Conservation (phyloP, 2,113 vertebrate genomes). For the Stegostoma tigrinum region DNA sequence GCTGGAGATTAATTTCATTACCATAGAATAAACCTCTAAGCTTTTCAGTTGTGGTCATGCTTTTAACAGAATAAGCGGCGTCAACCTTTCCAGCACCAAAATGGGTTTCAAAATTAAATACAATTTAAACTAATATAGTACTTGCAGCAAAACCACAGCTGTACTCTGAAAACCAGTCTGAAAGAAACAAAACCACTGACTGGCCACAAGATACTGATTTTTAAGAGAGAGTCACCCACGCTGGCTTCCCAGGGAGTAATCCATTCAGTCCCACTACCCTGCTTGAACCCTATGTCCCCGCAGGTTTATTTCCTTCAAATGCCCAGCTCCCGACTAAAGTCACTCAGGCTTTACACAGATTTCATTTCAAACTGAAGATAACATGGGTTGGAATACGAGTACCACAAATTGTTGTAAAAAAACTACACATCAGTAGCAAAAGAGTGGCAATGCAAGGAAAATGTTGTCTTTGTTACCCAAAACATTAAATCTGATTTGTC, state of each 20-base stretch:
- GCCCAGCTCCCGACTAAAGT: too few relatives aligned
- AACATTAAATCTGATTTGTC: too few relatives aligned
- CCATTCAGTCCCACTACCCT: too few relatives aligned
- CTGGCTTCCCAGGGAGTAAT: too few relatives aligned
- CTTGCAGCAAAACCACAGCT: not conserved
- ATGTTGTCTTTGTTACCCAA: not conserved
- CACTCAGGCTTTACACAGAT: not conserved
- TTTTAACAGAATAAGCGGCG: not conserved
- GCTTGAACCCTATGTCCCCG: too few relatives aligned
- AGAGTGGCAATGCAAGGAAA: not conserved
- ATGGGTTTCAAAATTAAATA: not conserved
- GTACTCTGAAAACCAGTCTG: not conserved
- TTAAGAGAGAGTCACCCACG: not conserved
- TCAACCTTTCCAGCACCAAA: not conserved
- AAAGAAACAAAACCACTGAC: not conserved
- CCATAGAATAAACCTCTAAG: not conserved
- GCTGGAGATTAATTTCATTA: not conserved
- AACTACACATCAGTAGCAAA: not conserved
- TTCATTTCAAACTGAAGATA: not conserved
- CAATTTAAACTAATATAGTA: not conserved
- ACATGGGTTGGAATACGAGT: not conserved
- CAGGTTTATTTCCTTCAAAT: too few relatives aligned
- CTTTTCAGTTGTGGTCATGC: not conserved
- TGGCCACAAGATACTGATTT: not conserved
- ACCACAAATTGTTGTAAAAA: not conserved